Evolutionary conservation across 2,888 invertebrate species (phyloP).

Genomic region (Epirrhoe alternata): DNA sequence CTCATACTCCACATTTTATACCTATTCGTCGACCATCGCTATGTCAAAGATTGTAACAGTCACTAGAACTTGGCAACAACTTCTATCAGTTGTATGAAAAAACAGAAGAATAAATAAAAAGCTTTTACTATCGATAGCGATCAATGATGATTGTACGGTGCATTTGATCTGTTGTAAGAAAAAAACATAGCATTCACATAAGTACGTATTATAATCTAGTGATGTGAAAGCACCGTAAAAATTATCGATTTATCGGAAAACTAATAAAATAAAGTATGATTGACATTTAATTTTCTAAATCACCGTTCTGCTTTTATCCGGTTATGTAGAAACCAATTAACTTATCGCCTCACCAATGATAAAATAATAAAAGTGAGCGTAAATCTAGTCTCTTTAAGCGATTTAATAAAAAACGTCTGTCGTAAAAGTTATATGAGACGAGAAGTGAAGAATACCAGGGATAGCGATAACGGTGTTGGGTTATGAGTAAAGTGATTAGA

Average conservation of each 20-base stretch:
- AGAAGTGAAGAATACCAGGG: slow-evolving; percentile 12
- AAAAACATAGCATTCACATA: background rate
- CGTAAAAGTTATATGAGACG: slow-evolving; percentile 29
- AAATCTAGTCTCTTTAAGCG: slow-evolving; percentile 30
- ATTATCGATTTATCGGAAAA: slow-evolving; percentile 28
- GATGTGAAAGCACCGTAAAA: slow-evolving; percentile 31
- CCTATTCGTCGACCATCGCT: no score
- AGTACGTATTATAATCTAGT: slow-evolving; percentile 24
- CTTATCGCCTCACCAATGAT: slow-evolving; percentile 34
- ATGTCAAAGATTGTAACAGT: no score
- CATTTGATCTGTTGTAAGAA: background rate
- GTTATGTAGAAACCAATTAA: slow-evolving; percentile 32
- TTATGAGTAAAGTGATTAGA: slow-evolving; percentile 2
- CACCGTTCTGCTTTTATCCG: slow-evolving; percentile 25
- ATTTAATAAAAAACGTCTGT: slow-evolving; percentile 31
- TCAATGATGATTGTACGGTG: background rate
- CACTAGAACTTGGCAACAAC: no score
- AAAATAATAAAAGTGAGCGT: slow-evolving; percentile 34
- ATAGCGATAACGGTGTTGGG: slow-evolving; percentile 1
- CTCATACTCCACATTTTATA: no score
- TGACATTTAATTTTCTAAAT: slow-evolving; percentile 24
- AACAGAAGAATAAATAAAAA: no score
- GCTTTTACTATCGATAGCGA: background rate
- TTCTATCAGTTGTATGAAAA: background rate
- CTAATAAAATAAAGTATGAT: slow-evolving; percentile 22